Conservation (phyloP, 2,113 vertebrate genomes). For the Sorex fumeus region DNA sequence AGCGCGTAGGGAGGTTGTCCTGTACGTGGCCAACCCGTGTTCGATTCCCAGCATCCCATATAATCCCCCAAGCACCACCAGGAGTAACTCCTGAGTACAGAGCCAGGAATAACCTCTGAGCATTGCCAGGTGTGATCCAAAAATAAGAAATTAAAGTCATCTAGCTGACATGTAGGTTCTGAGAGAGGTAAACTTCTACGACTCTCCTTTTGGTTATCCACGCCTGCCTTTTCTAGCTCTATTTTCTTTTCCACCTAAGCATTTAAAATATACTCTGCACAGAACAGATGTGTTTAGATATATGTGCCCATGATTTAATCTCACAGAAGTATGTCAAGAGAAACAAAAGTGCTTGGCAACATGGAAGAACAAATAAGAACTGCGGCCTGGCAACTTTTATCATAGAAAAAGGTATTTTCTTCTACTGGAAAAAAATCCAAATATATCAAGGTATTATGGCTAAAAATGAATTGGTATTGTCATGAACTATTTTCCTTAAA, state of each 20-base stretch:
- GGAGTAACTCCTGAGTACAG: too few relatives aligned
- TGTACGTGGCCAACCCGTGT: too few relatives aligned
- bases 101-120: too few relatives aligned
- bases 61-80: too few relatives aligned
- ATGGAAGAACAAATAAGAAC: constrained; percentile 65
- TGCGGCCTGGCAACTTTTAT: constrained; percentile 55
- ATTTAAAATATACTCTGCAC: constrained; percentile 53
- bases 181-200: background rate
- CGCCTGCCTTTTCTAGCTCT: background rate
- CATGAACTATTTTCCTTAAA: constrained; percentile 7
- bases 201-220: background rate
- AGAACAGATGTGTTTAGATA: constrained; percentile 67
- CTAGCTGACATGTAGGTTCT: background rate
- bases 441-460: background rate
- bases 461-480: constrained; percentile 3
- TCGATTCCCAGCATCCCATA: too few relatives aligned
- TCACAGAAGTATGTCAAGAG: constrained; percentile 46
- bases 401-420: constrained; percentile 37
- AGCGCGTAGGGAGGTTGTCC: too few relatives aligned
- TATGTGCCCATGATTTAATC: constrained; percentile 47
- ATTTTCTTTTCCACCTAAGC: constrained; percentile 4
- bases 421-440: constrained; percentile 16
- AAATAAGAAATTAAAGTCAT: background rate
- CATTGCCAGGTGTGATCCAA: too few relatives aligned
- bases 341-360: constrained; percentile 56